Evolutionary conservation across 2,888 invertebrate genomes (phyloP).

Genomic region (Agrotis ipsilon): DNA sequence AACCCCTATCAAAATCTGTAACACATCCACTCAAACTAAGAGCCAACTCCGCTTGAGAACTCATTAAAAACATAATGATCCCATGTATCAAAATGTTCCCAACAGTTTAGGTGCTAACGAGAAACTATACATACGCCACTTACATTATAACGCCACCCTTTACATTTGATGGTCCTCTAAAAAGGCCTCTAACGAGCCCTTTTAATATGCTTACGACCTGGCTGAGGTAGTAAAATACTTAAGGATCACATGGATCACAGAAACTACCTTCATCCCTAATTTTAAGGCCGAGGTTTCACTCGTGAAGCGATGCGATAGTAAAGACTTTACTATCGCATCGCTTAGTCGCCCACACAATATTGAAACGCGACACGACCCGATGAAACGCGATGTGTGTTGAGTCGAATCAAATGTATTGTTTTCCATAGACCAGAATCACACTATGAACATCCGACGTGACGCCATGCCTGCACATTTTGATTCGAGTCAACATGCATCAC

Average conservation of each 20-base stretch:
- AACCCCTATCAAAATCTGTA: neutral
- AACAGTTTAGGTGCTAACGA: constrained; percentile 28
- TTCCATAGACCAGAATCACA: too few relatives aligned
- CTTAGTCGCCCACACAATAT: too few relatives aligned
- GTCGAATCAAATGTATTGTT: too few relatives aligned
- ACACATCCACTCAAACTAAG: neutral
- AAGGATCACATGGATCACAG: constrained; percentile 51
- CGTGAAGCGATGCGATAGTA: constrained; percentile 1
- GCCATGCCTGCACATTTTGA: too few relatives aligned
- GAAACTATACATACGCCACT: constrained; percentile 27
- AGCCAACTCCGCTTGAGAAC: constrained; percentile 4
- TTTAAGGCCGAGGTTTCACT: constrained; percentile 5
- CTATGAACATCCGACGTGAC: too few relatives aligned
- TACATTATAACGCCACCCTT: constrained; percentile 44
- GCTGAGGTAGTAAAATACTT: constrained; percentile 47
- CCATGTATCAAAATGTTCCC: constrained; percentile 44
- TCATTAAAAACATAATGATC: constrained; percentile 20
- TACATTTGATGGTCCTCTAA: constrained; percentile 41
- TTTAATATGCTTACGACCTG: constrained; percentile 52
- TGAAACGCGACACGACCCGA: too few relatives aligned
- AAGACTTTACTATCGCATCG: too few relatives aligned
- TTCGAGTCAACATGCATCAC: too few relatives aligned
- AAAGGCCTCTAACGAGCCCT: constrained; percentile 38
- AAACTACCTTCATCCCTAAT: constrained; percentile 34
- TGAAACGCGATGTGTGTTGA: too few relatives aligned